phyloP scores from a whole-genome alignment of 1,140 invertebrate genomes.

The Hesperophylax magnus region DNA sequence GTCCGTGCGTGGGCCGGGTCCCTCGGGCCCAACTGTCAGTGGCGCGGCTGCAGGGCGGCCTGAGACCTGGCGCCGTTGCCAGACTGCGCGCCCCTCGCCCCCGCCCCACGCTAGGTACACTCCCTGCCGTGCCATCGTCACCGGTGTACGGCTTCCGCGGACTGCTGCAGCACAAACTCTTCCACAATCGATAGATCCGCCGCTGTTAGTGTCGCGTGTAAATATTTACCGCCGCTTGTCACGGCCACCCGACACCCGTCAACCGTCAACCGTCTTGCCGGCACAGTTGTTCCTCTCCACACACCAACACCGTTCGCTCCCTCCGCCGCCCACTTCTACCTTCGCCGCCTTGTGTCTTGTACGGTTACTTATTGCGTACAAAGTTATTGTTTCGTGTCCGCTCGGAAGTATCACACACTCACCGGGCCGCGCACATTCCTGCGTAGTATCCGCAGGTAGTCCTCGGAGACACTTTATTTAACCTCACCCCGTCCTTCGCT shows the following conservation, averaged over 20 bases:
- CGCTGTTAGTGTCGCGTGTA: slow-evolving; percentile 28
- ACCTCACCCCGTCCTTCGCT: too few relatives aligned
- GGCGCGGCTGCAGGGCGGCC: slow-evolving; percentile 6
- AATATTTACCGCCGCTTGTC: slow-evolving; percentile 31
- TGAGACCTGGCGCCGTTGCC: slow-evolving; percentile 62
- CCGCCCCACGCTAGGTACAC: slow-evolving; percentile 53
- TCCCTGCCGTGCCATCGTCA: background rate
- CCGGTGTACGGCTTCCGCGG: background rate
- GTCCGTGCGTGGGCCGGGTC: slow-evolving; percentile 54
- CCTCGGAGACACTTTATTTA: too few relatives aligned
- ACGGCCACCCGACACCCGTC: background rate
- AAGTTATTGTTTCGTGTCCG: background rate
- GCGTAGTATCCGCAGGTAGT: too few relatives aligned
- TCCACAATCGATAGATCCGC: slow-evolving; percentile 15
- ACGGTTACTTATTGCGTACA: slow-evolving; percentile 4
- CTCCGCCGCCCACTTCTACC: background rate
- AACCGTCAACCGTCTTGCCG: background rate
- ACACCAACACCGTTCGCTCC: background rate
- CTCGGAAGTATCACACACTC: too few relatives aligned
- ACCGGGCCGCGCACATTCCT: too few relatives aligned
- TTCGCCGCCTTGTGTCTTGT: background rate
- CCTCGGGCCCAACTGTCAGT: slow-evolving; percentile 58
- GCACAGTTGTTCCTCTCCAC: background rate
- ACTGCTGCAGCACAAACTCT: background rate
- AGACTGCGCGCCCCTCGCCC: slow-evolving; percentile 56